Evolutionary conservation across 1,140 invertebrate genomes (phyloP), one percentile per base, ranked within the genome.

Genomic region (Tetragonula clypearis): DNA sequence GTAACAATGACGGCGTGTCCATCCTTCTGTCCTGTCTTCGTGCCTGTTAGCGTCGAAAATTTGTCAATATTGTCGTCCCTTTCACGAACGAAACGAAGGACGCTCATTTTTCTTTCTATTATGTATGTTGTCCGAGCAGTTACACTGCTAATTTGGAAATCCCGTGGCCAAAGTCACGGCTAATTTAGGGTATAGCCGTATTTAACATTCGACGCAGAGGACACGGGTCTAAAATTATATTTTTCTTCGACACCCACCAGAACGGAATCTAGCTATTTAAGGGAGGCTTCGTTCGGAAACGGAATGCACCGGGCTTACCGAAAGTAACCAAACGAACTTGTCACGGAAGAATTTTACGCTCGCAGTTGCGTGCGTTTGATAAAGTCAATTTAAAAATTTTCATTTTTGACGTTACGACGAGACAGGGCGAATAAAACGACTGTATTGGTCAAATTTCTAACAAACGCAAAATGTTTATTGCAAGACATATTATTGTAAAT

Each of bases 131-230:
- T 53, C 12, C 23, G 41, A 55, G 21, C 5, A 82, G 41, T 23
- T 53, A 1, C 55, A 23, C n/a, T 17, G 41, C 76, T 86, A 82
- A 88, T 86, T 88, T 86, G 12, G 56, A 56, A 78, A 83, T 58
- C 14, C 56, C 23, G 55, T 69, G 17, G 55, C 30, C n/a, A 76
- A 65, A 60, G 9, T 53, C 26, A 0, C 8, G 56, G 49, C 65
- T 86, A 88, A 89, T 86, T 83, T 88, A 86, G 26, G 71, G 35
- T 60, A 8, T 17, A 69, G 2, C 75, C n/a, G 17, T 76, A 1
- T 62, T 60, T 23, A 8, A 82, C 6, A 49, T 49, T 49, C 0
- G 8, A 49, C 41, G 73, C 19, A 19, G 12, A 26, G 19, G 23
- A 68, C 74, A 84, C 68, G 14, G 65, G 2, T 85, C 73, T 56